Conservation (phyloP, 2,888 invertebrate species). For the Noctuana brunneofusca region DNA sequence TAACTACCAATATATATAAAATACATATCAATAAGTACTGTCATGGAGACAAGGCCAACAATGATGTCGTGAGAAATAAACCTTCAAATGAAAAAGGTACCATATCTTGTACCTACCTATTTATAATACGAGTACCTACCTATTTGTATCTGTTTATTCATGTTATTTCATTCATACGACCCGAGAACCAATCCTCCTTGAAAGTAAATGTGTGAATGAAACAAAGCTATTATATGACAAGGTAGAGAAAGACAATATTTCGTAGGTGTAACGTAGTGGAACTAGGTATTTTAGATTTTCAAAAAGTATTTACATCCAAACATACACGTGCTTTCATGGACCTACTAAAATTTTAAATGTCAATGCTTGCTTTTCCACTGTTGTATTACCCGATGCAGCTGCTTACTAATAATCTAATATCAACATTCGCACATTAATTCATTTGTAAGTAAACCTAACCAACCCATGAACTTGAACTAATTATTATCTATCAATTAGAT, state of each 20-base stretch:
- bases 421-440: too few relatives aligned
- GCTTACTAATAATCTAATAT: too few relatives aligned
- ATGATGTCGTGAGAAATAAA: constrained; percentile 23
- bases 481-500: too few relatives aligned
- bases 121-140: too few relatives aligned
- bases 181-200: constrained; percentile 41
- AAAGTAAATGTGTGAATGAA: constrained; percentile 39
- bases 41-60: constrained; percentile 19
- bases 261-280: constrained; percentile 29
- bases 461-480: too few relatives aligned
- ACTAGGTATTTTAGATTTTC: constrained; percentile 47
- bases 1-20: not conserved
- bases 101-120: not conserved
- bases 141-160: constrained; percentile 20
- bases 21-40: not conserved
- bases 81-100: constrained; percentile 33
- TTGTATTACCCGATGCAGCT: too few relatives aligned
- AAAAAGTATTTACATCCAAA: too few relatives aligned
- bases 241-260: constrained; percentile 11
- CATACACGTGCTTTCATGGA: too few relatives aligned
- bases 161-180: constrained; percentile 36
- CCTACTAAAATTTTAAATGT: too few relatives aligned
- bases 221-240: constrained; percentile 20
- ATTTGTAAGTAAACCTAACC: too few relatives aligned
- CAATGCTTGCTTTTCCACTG: too few relatives aligned